Evolutionary conservation across 2,888 invertebrate genomes (phyloP).

Genomic region (Trimorus sp.): DNA sequence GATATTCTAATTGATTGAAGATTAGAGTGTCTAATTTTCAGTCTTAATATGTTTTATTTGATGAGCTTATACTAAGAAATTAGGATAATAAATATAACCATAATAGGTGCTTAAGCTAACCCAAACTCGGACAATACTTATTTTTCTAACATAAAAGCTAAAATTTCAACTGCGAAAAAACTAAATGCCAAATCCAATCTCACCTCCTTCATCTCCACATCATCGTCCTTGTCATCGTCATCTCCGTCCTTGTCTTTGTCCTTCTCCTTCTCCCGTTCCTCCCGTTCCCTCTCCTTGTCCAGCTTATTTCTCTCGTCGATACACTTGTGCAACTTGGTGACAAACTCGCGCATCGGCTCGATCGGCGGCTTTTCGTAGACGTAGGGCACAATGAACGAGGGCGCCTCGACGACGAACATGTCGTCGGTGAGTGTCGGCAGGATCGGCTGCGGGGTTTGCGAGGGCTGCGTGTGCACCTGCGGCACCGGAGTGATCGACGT

Average conservation of each 20-base stretch:
- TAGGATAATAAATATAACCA: too few relatives aligned
- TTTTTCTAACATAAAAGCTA: too few relatives aligned
- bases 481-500: constrained; percentile 72
- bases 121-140: too few relatives aligned
- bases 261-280: constrained; percentile 76
- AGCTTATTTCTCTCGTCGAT: constrained; percentile 85
- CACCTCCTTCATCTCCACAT: constrained; percentile 74
- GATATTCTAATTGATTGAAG: too few relatives aligned
- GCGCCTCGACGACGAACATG: constrained; percentile 96
- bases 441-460: constrained; percentile 83
- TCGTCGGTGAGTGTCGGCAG: constrained; percentile 93
- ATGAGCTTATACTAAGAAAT: too few relatives aligned
- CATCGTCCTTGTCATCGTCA: constrained; percentile 76
- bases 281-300: constrained; percentile 82
- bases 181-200: neutral
- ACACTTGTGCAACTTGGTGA: constrained; percentile 85
- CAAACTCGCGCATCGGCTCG: constrained; percentile 89
- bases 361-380: constrained; percentile 95
- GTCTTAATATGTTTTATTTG: too few relatives aligned
- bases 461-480: constrained; percentile 71
- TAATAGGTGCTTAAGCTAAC: too few relatives aligned
- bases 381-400: constrained; percentile 96
- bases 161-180: too few relatives aligned
- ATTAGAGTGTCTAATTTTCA: too few relatives aligned
- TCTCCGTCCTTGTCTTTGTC: constrained; percentile 78